phyloP scores from a whole-genome alignment of 2,888 invertebrate genomes.

The Lepidonotus clava region DNA sequence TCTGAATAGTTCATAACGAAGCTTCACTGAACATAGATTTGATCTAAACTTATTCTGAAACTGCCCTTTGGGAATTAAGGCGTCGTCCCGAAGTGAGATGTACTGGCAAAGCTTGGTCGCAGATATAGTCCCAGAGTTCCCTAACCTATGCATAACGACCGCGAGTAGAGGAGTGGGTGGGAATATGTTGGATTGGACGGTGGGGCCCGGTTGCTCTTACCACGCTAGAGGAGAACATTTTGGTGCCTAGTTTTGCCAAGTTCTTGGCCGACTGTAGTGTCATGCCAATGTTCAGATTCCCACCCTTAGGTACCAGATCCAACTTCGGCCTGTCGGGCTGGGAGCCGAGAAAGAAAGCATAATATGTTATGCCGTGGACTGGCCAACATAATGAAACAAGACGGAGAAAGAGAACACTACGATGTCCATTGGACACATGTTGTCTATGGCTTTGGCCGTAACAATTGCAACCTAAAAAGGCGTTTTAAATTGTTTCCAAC shows the following conservation, averaged over 20 bases:
- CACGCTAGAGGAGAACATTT: conserved; percentile 37
- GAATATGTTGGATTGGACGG: background rate
- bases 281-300: conserved; percentile 59
- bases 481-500: too few relatives aligned
- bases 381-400: background rate
- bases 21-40: too few relatives aligned
- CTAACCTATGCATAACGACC: too few relatives aligned
- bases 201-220: conserved; percentile 14
- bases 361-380: background rate
- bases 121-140: too few relatives aligned
- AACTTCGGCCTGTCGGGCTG: conserved; percentile 65
- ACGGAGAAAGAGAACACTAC: background rate
- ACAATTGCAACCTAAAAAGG: too few relatives aligned
- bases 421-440: background rate
- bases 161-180: background rate
- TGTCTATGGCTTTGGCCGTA: background rate
- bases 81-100: too few relatives aligned
- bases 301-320: conserved; percentile 58
- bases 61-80: too few relatives aligned
- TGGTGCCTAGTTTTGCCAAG: conserved; percentile 63
- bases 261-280: conserved; percentile 64
- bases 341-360: background rate
- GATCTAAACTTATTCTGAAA: too few relatives aligned
- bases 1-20: too few relatives aligned
- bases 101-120: too few relatives aligned